A percentile compares a stretch with the other conserved stretches of the same genome.
phyloP scores from a whole-genome alignment of 1,140 invertebrate genomes.

The Eumeta japonica region DNA sequence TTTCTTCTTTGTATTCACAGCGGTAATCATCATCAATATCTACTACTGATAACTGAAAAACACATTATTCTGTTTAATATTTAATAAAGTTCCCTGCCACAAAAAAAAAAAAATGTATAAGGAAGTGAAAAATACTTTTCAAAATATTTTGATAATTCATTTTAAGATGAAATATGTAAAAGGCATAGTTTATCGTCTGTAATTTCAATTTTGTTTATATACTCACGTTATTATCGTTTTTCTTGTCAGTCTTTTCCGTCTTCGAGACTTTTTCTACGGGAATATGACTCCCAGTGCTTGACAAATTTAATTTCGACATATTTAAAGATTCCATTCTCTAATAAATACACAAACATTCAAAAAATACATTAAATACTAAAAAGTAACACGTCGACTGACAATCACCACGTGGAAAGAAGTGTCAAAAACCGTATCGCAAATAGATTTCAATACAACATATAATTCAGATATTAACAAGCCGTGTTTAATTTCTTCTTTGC shows the following conservation, averaged over 20 bases:
- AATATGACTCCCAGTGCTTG: conserved; percentile 31
- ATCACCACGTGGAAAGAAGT: conserved; percentile 50
- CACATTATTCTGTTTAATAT: background rate
- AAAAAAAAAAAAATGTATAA: too few species aligned
- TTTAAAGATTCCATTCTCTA: conserved; percentile 42
- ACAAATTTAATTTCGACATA: conserved; percentile 44
- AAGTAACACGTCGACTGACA: conserved; percentile 49
- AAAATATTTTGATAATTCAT: too few species aligned
- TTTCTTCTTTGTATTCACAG: conserved; percentile 46
- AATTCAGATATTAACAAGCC: background rate
- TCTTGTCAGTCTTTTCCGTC: conserved; percentile 23
- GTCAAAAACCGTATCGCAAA: conserved; percentile 32
- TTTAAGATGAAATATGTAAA: background rate
- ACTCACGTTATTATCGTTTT: conserved; percentile 37
- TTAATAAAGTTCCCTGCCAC: background rate
- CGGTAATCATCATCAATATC: conserved; percentile 41
- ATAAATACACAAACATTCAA: conserved; percentile 15
- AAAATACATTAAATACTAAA: conserved; percentile 11
- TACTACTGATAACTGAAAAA: background rate
- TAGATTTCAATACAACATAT: conserved; percentile 9
- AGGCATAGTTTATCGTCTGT: background rate
- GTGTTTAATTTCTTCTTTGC: background rate
- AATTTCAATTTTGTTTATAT: background rate
- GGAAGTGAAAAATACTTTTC: too few species aligned
- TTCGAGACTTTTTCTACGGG: conserved; percentile 25